Evolutionary conservation across 2,888 invertebrate genomes (phyloP).

Genomic region (Mantis religiosa): DNA sequence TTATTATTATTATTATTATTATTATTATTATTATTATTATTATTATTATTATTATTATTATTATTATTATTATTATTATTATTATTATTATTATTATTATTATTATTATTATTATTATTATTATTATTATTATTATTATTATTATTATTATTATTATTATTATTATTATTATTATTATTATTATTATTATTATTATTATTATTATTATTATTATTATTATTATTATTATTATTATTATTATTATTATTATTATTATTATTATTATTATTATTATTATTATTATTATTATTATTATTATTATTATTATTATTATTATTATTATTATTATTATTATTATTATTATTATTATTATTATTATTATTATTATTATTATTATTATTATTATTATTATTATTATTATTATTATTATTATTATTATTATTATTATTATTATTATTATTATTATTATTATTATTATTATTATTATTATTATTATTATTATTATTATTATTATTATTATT

Average conservation of each 20-base stretch:
- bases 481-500: too few species aligned
- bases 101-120: neutral
- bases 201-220: neutral
- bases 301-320: slow-evolving; percentile 42
- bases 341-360: too few species aligned
- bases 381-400: too few species aligned
- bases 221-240: neutral
- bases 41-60: neutral
- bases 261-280: neutral
- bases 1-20: too few species aligned
- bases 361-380: too few species aligned
- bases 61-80: neutral
- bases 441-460: too few species aligned
- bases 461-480: neutral
- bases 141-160: neutral
- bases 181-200: neutral
- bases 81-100: neutral
- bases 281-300: slow-evolving; percentile 34
- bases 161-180: neutral
- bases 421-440: neutral
- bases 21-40: neutral
- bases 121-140: neutral
- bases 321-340: slow-evolving; percentile 35
- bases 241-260: neutral
- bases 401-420: slow-evolving; percentile 41